Base-by-base conservation (phyloP, 2,113 vertebrate species). In the Myrmecophaga tridactyla region DNA sequence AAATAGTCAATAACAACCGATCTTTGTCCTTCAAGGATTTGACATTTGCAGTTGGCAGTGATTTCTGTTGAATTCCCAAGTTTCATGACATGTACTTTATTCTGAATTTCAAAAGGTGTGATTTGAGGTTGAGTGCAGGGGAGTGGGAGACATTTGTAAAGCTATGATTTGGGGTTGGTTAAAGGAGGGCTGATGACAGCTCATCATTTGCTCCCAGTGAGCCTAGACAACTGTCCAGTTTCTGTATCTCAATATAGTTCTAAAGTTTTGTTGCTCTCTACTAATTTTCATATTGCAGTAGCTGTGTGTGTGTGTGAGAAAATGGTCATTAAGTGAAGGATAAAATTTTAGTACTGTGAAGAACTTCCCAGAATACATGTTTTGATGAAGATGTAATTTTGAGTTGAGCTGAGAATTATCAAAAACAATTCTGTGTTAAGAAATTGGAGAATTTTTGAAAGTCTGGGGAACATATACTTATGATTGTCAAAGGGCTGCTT, bases 11-110 rank as follows among this genome's bases (percentile, higher is more conserved):
- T 63, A 83, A 69, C 56, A 82, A 51, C 39, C 63, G 81, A 95
- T 75, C 34, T 90, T 95, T 95, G 73, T 83, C 51, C 23, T 94
- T 90, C 23, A 94, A 86, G 70, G 39, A 58, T 75, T 89, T 46
- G 41, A 67, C 43, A 73, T 82, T 93, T 43, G 15, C 51, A 86
- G 43, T 60, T 75, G 81, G 43, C 25, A 48, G 29, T 43, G 48
- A 39, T 78, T 90, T 94, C 60, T 73, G 41, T 81, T 94, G 82
- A 36, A 65, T 75, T 56, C 29, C 94, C 73, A 87, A 80, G 13
- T 51, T 82, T 13, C 7, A 20, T 62, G 27, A 67, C 86, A 73
- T 3, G 21, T 39, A 65, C 21, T 76, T 90, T 58, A 86, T 25
- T 58, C 46, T 39, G 60, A 27, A 75, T 95, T 53, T 81, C 48